Conservation (phyloP, 2,888 invertebrate genomes). For the Ophion ellenae region DNA sequence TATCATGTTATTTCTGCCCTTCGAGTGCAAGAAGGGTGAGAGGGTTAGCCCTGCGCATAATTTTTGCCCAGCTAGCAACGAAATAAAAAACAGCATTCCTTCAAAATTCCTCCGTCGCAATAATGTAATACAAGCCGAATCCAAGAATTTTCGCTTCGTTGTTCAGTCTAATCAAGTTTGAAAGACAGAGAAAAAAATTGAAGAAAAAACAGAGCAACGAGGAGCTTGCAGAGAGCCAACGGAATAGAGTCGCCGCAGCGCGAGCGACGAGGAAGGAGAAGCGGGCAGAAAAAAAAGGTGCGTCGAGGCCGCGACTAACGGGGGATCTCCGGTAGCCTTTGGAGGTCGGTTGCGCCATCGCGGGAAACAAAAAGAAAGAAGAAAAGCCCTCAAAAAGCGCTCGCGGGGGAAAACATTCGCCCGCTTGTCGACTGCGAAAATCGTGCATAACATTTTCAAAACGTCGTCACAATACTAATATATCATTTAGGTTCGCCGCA, state of each 20-base stretch:
- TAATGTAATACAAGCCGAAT: no score
- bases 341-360: slow-evolving; percentile 56
- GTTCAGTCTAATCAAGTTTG: no score
- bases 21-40: no score
- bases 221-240: no score
- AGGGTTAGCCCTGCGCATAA: no score
- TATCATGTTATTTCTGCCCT: no score
- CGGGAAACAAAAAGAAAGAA: slow-evolving; percentile 43
- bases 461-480: no score
- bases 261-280: slow-evolving; percentile 44
- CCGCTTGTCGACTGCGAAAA: neutral
- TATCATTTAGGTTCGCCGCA: no score
- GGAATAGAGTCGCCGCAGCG: neutral
- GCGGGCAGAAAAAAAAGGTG: slow-evolving; percentile 36
- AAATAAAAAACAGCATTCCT: no score
- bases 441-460: neutral
- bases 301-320: slow-evolving; percentile 47
- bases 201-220: neutral
- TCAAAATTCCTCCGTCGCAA: no score
- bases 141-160: no score
- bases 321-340: slow-evolving; percentile 52
- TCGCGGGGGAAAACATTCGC: neutral
- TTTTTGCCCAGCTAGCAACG: no score
- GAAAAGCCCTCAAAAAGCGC: neutral
- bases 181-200: neutral